Evolutionary conservation across 1,140 invertebrate genomes (phyloP).

Genomic region (Trissolcus basalis): DNA sequence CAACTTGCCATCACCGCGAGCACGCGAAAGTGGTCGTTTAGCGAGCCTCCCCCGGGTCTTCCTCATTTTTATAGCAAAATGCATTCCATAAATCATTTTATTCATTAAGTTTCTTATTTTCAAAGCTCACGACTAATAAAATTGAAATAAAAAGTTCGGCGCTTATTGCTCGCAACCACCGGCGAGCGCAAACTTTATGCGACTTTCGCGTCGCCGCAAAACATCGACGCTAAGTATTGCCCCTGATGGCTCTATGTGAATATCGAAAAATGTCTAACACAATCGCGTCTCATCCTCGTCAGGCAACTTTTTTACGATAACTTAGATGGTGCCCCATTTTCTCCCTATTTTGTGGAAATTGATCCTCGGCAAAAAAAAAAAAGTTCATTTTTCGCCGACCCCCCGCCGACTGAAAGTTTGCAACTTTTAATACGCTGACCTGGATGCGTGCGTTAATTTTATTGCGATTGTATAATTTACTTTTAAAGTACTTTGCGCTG

Average conservation of each 20-base stretch:
- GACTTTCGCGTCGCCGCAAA: neutral
- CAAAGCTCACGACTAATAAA: conserved; percentile 23
- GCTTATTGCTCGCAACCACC: conserved; percentile 1
- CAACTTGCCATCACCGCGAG: conserved; percentile 44
- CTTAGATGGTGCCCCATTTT: neutral
- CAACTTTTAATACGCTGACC: conserved; percentile 27
- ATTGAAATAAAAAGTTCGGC: conserved; percentile 30
- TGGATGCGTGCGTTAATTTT: conserved; percentile 17
- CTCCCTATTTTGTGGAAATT: neutral
- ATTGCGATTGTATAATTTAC: conserved; percentile 32
- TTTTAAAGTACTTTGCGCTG: conserved; percentile 21
- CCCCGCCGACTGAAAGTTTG: conserved; percentile 6
- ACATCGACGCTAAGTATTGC: too few relatives aligned
- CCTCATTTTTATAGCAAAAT: conserved; percentile 37
- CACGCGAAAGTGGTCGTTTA: conserved; percentile 54
- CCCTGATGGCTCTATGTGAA: too few relatives aligned
- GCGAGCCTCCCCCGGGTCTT: conserved; percentile 39
- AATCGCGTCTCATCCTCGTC: too few relatives aligned
- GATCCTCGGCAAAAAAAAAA: conserved; percentile 16
- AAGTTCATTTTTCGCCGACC: conserved; percentile 19
- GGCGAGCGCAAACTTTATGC: neutral
- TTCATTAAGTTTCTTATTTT: conserved; percentile 54
- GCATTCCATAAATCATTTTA: conserved; percentile 52
- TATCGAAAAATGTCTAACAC: too few relatives aligned
- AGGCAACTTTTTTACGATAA: too few relatives aligned